Percentiles rank a stretch among this genome's conserved stretches.
Conservation (phyloP, 2,888 invertebrate genomes). For the Phaonia tiefii region DNA sequence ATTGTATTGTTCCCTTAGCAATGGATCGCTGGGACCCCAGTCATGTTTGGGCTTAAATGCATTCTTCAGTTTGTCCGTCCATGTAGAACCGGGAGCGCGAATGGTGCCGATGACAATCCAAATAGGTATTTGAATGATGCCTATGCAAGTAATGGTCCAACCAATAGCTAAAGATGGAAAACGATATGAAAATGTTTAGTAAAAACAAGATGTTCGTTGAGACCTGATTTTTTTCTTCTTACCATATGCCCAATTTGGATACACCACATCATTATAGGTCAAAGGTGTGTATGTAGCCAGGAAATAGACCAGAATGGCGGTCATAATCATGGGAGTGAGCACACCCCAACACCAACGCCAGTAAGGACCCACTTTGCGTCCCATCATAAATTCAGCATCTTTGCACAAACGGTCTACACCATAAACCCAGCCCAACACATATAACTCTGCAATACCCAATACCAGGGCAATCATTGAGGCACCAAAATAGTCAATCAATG, state of each 20-base stretch:
- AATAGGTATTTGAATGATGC: slow-evolving; percentile 81
- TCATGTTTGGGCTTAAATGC: slow-evolving; percentile 81
- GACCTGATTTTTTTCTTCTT: slow-evolving; percentile 70
- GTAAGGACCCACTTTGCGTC: slow-evolving; percentile 85
- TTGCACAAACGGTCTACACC: slow-evolving; percentile 85
- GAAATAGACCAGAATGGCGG: slow-evolving; percentile 87
- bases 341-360: slow-evolving; percentile 91
- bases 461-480: slow-evolving; percentile 88
- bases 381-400: slow-evolving; percentile 91
- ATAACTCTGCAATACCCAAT: slow-evolving; percentile 84
- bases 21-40: slow-evolving; percentile 83
- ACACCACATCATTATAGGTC: slow-evolving; percentile 83
- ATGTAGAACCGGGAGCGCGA: slow-evolving; percentile 74
- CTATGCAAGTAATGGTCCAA: slow-evolving; percentile 81
- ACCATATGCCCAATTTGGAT: slow-evolving; percentile 85
- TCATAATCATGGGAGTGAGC: slow-evolving; percentile 87
- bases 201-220: too few relatives aligned
- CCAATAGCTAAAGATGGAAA: slow-evolving; percentile 76
- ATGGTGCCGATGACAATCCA: slow-evolving; percentile 78
- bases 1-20: slow-evolving; percentile 82
- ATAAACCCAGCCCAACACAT: slow-evolving; percentile 88
- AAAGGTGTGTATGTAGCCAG: slow-evolving; percentile 83
- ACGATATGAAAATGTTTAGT: not conserved
- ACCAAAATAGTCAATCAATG: slow-evolving; percentile 88
- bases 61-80: slow-evolving; percentile 77